phyloP scores from a whole-genome alignment of 2,113 vertebrate genomes.

The Cynopterus brachyotis region DNA sequence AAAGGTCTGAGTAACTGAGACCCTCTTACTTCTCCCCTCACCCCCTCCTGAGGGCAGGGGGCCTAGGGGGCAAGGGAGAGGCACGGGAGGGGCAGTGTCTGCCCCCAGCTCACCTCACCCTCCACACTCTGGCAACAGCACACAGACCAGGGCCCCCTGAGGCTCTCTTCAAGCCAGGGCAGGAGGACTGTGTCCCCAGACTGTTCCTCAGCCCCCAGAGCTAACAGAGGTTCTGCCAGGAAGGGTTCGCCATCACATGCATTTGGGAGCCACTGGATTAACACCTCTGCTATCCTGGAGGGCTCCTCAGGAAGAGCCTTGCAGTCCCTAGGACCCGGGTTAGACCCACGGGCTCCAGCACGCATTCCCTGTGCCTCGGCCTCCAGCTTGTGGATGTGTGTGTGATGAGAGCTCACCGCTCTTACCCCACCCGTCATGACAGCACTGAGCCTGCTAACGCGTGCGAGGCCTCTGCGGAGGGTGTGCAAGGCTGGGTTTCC shows the following conservation, averaged over 20 bases:
- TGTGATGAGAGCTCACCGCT: background rate
- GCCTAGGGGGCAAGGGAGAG: accelerated
- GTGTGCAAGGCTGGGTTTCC: accelerated
- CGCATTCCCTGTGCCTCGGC: background rate
- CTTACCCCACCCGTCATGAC: accelerated
- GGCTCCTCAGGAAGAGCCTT: background rate
- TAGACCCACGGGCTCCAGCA: background rate
- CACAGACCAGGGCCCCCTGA: accelerated
- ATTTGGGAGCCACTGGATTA: background rate
- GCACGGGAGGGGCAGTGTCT: accelerated
- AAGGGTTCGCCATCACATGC: background rate
- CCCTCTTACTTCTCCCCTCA: no score
- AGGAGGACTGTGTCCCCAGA: background rate
- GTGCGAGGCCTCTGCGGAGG: accelerated
- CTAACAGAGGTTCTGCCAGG: background rate
- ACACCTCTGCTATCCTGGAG: background rate
- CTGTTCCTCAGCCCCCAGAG: background rate
- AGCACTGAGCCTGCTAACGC: accelerated
- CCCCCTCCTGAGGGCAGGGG: background rate
- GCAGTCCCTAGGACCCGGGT: background rate
- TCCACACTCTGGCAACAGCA: accelerated
- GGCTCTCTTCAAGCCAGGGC: background rate
- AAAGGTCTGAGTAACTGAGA: accelerated
- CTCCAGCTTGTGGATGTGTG: background rate
- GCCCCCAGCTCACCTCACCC: background rate